Base-by-base conservation (phyloP, 2,888 invertebrate genomes). In the Oscheius sp. region DNA sequence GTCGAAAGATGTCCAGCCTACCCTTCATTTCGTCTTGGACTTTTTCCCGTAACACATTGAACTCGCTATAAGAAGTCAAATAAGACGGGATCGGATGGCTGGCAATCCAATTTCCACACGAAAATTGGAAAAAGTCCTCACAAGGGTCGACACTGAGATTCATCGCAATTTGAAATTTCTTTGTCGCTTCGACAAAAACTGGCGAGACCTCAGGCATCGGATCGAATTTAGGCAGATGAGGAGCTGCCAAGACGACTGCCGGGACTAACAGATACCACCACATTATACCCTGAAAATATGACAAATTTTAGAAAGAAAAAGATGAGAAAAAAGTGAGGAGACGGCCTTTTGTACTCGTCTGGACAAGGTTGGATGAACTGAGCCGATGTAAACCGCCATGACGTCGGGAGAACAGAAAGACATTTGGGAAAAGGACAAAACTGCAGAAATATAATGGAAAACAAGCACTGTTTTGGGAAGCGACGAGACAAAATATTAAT, bases 101-200 rank as follows among this genome's bases (percentile, higher is more conserved):
- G 7, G 58, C 43, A 16, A 73, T 73, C 73, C 73, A 73, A 29
- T 35, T 69, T 18, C 73, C 73, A 29, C 73, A 73, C 2, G 73
- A 45, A 25, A 73, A 73, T 21, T 73, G 49, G 58, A 45, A 73
- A 35, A 73, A 73, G 41, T 73, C 73, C 12, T 25, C 35, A 27
- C 73, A 73, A 18, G 73, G 73, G 43, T 73, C 73, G 23, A 55
- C 69, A 1, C 58, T 25, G 6, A 59, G 58, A 25, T 70, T 70
- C 46, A 70, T 23, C 9, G 69, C 69, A 12, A 16, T 27, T 9
- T 13, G 6, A 12, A 70, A 41, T 6, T 41, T 35, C n/a, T 56
- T 35, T 16, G 58, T 29, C 21, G 69, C 69, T 13, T 41, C 27
- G 18, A 43, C 49, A 43, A 41, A 70, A 1, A 43, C 69, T 5